Evolutionary conservation across 2,797 vertebrate genomes (phyloP).

Genomic region (Garrulus glandarius): DNA sequence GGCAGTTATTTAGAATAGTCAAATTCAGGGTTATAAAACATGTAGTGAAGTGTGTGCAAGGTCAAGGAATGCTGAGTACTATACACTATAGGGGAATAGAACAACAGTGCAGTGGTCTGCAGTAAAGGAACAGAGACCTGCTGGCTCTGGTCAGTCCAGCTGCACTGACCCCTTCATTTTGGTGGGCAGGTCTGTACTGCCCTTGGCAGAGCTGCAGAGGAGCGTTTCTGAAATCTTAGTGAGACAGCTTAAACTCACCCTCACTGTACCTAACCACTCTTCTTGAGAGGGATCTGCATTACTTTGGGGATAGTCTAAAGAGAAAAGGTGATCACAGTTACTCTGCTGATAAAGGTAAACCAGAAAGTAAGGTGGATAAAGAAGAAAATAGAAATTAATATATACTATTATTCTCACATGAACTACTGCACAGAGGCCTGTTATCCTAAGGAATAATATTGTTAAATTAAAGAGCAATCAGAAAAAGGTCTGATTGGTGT

Average conservation of each 20-base stretch:
- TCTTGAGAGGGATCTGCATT: background rate
- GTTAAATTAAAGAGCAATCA: constrained; percentile 1
- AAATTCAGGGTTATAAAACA: background rate
- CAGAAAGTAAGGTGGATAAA: background rate
- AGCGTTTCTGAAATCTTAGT: background rate
- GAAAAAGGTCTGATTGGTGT: background rate
- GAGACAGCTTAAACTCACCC: background rate
- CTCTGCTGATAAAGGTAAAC: background rate
- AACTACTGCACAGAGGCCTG: background rate
- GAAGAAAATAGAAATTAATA: background rate
- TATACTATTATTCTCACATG: background rate
- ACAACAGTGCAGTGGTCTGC: accelerated
- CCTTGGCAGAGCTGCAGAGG: background rate
- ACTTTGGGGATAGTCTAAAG: background rate
- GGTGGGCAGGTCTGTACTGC: accelerated
- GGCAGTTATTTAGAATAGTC: background rate
- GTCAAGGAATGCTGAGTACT: background rate
- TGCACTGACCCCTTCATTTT: background rate
- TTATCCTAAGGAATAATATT: background rate
- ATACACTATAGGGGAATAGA: background rate
- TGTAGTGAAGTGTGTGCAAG: background rate
- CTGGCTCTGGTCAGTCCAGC: background rate
- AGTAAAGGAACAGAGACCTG: background rate
- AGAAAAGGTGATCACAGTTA: background rate
- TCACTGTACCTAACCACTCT: background rate